Percentiles rank a stretch among this genome's conserved stretches.
Evolutionary conservation across 1,140 invertebrate genomes (phyloP).

Genomic region (Drosophila mauritiana): DNA sequence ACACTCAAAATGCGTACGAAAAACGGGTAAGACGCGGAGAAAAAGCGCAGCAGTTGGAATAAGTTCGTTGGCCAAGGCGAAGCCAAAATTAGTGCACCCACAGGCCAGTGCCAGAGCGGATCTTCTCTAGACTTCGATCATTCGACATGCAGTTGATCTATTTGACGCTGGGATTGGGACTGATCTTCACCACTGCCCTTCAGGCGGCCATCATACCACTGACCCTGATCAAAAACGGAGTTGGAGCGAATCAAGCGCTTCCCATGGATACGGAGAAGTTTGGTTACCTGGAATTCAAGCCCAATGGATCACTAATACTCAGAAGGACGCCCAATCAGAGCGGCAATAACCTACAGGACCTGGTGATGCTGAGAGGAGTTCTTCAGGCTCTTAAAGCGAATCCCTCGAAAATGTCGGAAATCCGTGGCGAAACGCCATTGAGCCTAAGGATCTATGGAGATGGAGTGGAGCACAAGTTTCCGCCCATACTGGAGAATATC

Average conservation of each 20-base stretch:
- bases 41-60: slow-evolving; percentile 68
- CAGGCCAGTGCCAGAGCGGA: slow-evolving; percentile 52
- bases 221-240: slow-evolving; percentile 14
- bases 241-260: not conserved
- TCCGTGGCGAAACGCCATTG: slow-evolving; percentile 24
- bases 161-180: slow-evolving; percentile 16
- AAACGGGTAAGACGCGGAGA: slow-evolving; percentile 24
- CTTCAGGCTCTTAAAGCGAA: slow-evolving; percentile 54
- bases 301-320: slow-evolving; percentile 68
- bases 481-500: slow-evolving; percentile 87
- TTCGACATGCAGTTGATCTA: slow-evolving; percentile 44
- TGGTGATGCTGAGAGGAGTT: slow-evolving; percentile 54
- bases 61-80: slow-evolving; percentile 61
- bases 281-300: slow-evolving; percentile 68
- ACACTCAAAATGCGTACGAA: slow-evolving; percentile 39
- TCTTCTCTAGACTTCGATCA: slow-evolving; percentile 2
- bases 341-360: slow-evolving; percentile 52
- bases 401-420: slow-evolving; percentile 3
- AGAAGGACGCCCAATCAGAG: slow-evolving; percentile 29
- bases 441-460: slow-evolving; percentile 75
- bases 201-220: slow-evolving; percentile 53
- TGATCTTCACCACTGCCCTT: slow-evolving; percentile 20
- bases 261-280: slow-evolving; percentile 49
- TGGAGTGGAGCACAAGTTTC: slow-evolving; percentile 86
- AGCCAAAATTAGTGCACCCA: slow-evolving; percentile 67